A percentile compares a stretch with the other conserved stretches of the same genome.
Evolutionary conservation across 1,140 invertebrate species (phyloP).

Genomic region (Polyergus mexicanus): DNA sequence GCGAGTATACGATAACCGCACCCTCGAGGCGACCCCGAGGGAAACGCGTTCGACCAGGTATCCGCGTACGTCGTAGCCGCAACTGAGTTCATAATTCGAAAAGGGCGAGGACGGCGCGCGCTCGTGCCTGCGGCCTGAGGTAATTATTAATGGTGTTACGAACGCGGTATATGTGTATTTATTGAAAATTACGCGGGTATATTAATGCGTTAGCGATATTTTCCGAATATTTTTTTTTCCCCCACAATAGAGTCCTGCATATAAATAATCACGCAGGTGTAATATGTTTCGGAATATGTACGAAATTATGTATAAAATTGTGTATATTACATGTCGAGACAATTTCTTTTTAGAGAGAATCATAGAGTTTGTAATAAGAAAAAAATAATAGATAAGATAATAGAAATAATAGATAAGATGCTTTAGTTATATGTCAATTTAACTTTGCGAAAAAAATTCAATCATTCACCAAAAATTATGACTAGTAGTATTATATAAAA

Average conservation of each 20-base stretch:
- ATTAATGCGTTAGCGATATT: conserved; percentile 23
- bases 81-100: conserved; percentile 72
- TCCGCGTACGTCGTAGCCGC: conserved; percentile 69
- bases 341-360: not conserved
- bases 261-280: conserved; percentile 9
- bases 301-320: not conserved
- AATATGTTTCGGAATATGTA: not conserved
- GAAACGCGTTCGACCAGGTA: conserved; percentile 73
- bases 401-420: not conserved
- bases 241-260: not conserved
- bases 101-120: conserved; percentile 21
- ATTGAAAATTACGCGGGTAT: conserved; percentile 37
- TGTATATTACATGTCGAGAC: not conserved
- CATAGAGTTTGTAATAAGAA: not conserved
- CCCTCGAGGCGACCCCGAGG: conserved; percentile 71
- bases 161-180: not conserved
- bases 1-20: conserved; percentile 75
- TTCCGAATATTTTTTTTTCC: conserved; percentile 8
- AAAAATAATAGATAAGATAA: not conserved
- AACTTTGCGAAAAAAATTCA: not conserved
- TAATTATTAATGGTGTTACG: conserved; percentile 55
- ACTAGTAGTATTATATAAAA: conserved; percentile 23
- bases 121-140: conserved; percentile 45
- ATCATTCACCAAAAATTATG: not conserved
- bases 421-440: not conserved